These are phyloP conservation scores for Dicyrtoma fusca DNA, from an alignment of 2,888 invertebrate genomes.

Conservation along the genomic window DNA sequence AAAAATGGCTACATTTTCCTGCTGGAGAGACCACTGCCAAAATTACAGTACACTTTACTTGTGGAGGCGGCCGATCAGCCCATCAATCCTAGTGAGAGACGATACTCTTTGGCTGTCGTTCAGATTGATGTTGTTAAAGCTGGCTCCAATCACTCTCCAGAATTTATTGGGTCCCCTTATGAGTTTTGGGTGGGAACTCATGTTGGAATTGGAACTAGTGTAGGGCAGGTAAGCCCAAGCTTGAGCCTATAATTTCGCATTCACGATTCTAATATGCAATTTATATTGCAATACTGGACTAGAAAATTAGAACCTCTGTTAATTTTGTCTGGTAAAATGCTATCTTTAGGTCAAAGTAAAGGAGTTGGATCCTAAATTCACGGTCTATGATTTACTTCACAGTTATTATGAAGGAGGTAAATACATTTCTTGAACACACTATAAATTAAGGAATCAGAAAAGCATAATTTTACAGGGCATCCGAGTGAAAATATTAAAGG, in stretches of 20 bases:
- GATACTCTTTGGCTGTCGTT: conserved; percentile 82
- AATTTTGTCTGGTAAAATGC: too few relatives aligned
- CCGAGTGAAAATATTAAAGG: too few relatives aligned
- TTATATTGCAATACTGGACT: too few relatives aligned
- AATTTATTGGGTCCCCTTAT: conserved; percentile 82
- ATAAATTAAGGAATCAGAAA: too few relatives aligned
- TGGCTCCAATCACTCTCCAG: conserved; percentile 63
- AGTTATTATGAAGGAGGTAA: conserved; percentile 79
- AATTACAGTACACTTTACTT: conserved; percentile 77
- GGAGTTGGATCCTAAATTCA: conserved; percentile 69
- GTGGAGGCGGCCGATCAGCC: conserved; percentile 84
- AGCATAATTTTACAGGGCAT: too few relatives aligned
- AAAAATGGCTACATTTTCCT: conserved; percentile 72
- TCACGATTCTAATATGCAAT: too few relatives aligned
- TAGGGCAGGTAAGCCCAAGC: conserved; percentile 72
- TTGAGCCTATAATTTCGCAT: too few relatives aligned
- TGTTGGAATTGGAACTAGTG: conserved; percentile 80
- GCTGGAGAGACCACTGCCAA: conserved; percentile 68
- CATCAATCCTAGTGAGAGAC: conserved; percentile 77
- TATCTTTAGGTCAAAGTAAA: conserved; percentile 68
- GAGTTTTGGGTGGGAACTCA: conserved; percentile 90
- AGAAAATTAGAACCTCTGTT: too few relatives aligned
- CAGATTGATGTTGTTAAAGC: conserved; percentile 73
- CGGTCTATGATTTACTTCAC: conserved; percentile 77
- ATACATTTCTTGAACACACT: conserved; percentile 5